phyloP scores from a whole-genome alignment of 92 coral and sea anemone genomes.

The Parazoanthus swiftii region DNA sequence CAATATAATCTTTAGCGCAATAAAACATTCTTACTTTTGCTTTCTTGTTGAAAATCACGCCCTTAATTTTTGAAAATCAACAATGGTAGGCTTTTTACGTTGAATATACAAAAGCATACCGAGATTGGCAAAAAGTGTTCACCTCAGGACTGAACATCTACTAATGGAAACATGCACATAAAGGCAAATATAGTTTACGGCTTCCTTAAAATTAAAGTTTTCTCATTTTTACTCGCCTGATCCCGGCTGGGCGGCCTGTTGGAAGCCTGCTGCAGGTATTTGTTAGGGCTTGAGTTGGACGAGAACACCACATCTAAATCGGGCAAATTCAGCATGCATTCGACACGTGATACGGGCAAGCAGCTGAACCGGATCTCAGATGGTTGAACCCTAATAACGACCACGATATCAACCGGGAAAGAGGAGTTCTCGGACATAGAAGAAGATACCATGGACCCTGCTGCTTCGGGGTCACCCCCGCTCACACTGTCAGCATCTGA shows the following conservation, averaged over 20 bases:
- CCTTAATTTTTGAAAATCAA: too few relatives aligned
- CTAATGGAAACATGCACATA: too few relatives aligned
- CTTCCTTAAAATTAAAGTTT: too few relatives aligned
- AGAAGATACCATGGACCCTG: constrained; percentile 89
- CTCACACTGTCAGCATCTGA: constrained; percentile 82
- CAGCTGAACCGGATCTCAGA: constrained; percentile 96
- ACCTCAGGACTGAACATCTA: too few relatives aligned
- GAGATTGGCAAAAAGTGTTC: too few relatives aligned
- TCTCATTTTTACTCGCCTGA: neutral
- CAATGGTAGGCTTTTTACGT: too few relatives aligned
- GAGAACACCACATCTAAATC: constrained; percentile 92
- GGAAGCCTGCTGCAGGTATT: constrained; percentile 50
- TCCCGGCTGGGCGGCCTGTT: constrained; percentile 47
- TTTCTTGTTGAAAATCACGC: too few relatives aligned
- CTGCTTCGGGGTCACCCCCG: constrained; percentile 57
- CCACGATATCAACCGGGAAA: constrained; percentile 96
- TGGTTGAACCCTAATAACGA: constrained; percentile 91
- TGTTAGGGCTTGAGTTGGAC: constrained; percentile 94
- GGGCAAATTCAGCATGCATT: constrained; percentile 96
- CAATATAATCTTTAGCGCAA: too few relatives aligned
- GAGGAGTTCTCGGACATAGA: constrained; percentile 95
- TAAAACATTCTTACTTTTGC: too few relatives aligned
- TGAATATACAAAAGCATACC: too few relatives aligned
- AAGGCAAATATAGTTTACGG: too few relatives aligned
- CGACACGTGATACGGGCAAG: constrained; percentile 93